A percentile compares a stretch with the other conserved stretches of the same genome.
Conservation (phyloP, 2,113 vertebrate species). For the Toxotes jaculatrix region DNA sequence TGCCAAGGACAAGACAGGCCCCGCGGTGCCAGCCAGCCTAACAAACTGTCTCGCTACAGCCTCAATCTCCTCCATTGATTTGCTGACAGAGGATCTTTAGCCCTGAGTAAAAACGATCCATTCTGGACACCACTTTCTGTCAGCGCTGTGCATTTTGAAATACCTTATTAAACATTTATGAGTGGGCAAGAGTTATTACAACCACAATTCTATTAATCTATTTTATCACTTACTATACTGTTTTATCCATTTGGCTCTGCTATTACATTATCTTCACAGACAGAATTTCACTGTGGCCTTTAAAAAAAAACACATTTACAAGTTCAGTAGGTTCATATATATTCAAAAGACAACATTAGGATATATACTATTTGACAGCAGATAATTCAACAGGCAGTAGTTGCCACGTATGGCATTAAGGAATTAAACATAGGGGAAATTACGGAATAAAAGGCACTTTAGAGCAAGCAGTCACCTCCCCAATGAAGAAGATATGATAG, state of each 20-base stretch:
- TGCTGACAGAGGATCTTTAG: slow-evolving; percentile 61
- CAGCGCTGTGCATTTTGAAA: slow-evolving; percentile 51
- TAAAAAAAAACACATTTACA: slow-evolving; percentile 34
- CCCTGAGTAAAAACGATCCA: slow-evolving; percentile 47
- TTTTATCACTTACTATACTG: slow-evolving; percentile 56
- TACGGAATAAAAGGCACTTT: slow-evolving; percentile 36
- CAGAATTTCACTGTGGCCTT: slow-evolving; percentile 26
- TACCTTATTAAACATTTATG: slow-evolving; percentile 64
- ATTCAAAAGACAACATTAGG: background rate
- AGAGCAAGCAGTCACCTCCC: slow-evolving; percentile 17
- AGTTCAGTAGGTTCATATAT: slow-evolving; percentile 1
- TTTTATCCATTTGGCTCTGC: slow-evolving; percentile 41
- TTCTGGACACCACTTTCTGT: slow-evolving; percentile 39
- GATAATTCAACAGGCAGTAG: slow-evolving; percentile 10
- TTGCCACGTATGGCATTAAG: background rate
- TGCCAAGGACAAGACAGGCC: slow-evolving; percentile 49
- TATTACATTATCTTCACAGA: slow-evolving; percentile 24
- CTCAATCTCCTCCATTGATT: slow-evolving; percentile 56
- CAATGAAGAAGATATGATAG: slow-evolving; percentile 28
- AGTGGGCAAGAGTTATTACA: slow-evolving; percentile 41
- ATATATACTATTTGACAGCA: background rate
- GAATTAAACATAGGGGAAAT: slow-evolving; percentile 34
- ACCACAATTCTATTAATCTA: slow-evolving; percentile 38
- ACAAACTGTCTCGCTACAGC: slow-evolving; percentile 47
- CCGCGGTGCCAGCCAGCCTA: slow-evolving; percentile 31